phyloP scores from a whole-genome alignment of 2,888 invertebrate genomes.

The Nineta flava region DNA sequence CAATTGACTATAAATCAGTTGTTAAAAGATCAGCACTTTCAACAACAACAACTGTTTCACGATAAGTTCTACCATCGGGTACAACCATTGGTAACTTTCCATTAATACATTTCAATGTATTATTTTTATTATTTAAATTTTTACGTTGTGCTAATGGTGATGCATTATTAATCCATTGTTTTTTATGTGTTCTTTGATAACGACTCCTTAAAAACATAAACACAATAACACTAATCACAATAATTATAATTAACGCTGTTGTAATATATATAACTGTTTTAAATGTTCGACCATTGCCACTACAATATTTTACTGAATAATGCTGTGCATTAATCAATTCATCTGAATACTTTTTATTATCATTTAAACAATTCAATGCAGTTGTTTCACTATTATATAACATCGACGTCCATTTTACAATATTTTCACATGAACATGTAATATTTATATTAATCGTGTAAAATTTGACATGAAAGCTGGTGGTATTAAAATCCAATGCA shows the following conservation, averaged over 20 bases:
- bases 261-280: constrained; percentile 29
- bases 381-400: constrained; percentile 14
- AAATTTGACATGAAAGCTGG: constrained; percentile 37
- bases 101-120: constrained; percentile 36
- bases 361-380: constrained; percentile 21
- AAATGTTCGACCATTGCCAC: constrained; percentile 16
- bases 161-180: constrained; percentile 23
- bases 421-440: constrained; percentile 36
- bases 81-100: constrained; percentile 50
- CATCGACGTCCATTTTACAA: constrained; percentile 15
- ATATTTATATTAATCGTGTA: constrained; percentile 41
- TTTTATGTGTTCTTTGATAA: constrained; percentile 25
- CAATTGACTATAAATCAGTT: constrained; percentile 44
- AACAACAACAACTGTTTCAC: constrained; percentile 73
- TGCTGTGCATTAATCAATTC: constrained; percentile 18
- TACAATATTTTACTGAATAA: constrained; percentile 18
- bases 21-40: constrained; percentile 70
- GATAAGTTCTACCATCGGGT: constrained; percentile 67
- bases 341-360: constrained; percentile 14
- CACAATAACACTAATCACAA: constrained; percentile 26
- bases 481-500: constrained; percentile 39
- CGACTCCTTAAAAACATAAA: constrained; percentile 23
- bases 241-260: constrained; percentile 25
- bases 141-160: constrained; percentile 23
- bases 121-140: constrained; percentile 13